Conservation (phyloP, 2,113 vertebrate genomes). For the Lagenorhynchus albirostris region DNA sequence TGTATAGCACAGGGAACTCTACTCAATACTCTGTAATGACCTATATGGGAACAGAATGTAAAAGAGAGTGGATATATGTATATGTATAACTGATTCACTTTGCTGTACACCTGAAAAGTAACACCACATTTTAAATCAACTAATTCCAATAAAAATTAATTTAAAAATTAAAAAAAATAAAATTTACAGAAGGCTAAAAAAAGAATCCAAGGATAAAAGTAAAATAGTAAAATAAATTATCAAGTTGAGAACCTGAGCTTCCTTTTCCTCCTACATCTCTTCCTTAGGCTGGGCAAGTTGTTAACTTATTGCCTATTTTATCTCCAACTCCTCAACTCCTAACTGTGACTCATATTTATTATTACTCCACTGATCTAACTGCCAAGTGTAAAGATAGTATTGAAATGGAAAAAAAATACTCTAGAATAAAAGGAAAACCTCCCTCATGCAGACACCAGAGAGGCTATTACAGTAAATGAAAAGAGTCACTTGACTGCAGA, state of each 20-base stretch:
- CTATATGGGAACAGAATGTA: background rate
- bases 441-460: background rate
- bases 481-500: constrained; percentile 16
- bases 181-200: background rate
- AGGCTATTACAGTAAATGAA: constrained; percentile 45
- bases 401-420: background rate
- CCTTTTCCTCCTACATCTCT: background rate
- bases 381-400: background rate
- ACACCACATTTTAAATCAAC: background rate
- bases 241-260: background rate
- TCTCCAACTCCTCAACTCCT: background rate
- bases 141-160: background rate
- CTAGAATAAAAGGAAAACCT: background rate
- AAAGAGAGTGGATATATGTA: background rate
- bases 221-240: background rate
- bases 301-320: background rate
- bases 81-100: background rate
- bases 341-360: background rate
- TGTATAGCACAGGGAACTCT: background rate
- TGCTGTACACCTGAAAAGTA: background rate
- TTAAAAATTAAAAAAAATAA: background rate
- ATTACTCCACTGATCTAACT: background rate
- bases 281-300: background rate
- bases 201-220: background rate
- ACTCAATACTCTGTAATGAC: background rate